Percentiles rank a stretch among this genome's conserved stretches.
These are phyloP conservation scores for Trematocara unimaculatum DNA, from an alignment of 2,113 vertebrate genomes.

Conservation along the genomic window DNA sequence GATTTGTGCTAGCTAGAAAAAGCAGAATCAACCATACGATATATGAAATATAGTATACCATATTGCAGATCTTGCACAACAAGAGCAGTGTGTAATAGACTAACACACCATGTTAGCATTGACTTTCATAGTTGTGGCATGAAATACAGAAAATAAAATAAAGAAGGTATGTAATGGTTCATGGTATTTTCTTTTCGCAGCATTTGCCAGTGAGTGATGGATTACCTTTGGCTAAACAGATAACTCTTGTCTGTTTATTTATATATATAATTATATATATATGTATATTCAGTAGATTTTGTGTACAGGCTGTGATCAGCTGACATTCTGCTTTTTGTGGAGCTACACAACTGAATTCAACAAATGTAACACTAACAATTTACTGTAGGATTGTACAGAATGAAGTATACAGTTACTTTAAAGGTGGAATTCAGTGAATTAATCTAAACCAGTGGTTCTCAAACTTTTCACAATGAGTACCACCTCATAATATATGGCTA, in stretches of 20 bases:
- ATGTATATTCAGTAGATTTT: no score
- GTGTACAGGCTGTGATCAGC: no score
- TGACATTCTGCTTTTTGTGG: no score
- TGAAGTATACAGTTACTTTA: no score
- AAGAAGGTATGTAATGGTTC: conserved; percentile 35
- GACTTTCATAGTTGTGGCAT: conserved; percentile 60
- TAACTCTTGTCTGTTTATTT: background rate
- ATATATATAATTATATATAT: no score
- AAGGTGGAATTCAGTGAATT: no score
- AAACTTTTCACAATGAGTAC: no score
- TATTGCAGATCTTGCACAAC: conserved; percentile 37
- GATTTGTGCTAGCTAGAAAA: conserved; percentile 2
- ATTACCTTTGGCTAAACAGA: background rate
- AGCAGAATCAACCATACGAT: background rate
- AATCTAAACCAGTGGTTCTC: no score
- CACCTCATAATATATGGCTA: no score
- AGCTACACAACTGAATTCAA: no score
- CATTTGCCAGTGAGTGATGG: background rate
- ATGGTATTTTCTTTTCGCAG: background rate
- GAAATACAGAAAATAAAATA: conserved; percentile 65
- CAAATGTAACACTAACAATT: no score
- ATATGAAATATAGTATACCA: conserved; percentile 10
- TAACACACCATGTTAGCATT: conserved; percentile 17
- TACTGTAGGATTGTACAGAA: no score
- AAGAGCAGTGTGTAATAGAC: conserved; percentile 23